Evolutionary conservation across 1,140 invertebrate species (phyloP).

Genomic region (Cherax destructor): DNA sequence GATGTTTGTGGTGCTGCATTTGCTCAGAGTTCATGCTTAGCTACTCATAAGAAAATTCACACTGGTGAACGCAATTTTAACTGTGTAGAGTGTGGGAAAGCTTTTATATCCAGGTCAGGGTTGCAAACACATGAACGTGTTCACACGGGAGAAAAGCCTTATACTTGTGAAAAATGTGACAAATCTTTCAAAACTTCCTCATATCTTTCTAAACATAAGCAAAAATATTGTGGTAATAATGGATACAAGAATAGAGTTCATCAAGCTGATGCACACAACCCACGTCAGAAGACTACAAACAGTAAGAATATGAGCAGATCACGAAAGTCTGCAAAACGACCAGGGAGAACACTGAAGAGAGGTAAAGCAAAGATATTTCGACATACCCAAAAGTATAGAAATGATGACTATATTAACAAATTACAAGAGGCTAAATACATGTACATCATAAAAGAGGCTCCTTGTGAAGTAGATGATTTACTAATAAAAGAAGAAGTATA

Average conservation of each 20-base stretch:
- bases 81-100: conserved; percentile 81
- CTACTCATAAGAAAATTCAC: conserved; percentile 85
- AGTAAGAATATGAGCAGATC: conserved; percentile 18
- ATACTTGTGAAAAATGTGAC: conserved; percentile 67
- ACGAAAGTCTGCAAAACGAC: conserved; percentile 19
- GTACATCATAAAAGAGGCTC: not conserved
- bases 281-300: not conserved
- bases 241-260: conserved; percentile 20
- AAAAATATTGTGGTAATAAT: conserved; percentile 60
- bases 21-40: conserved; percentile 63
- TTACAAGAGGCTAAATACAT: not conserved
- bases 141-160: conserved; percentile 74
- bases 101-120: conserved; percentile 78
- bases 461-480: not conserved
- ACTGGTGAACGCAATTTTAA: conserved; percentile 82
- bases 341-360: conserved; percentile 20
- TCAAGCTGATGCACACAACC: conserved; percentile 8
- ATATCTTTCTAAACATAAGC: conserved; percentile 61
- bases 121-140: conserved; percentile 67
- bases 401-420: not conserved
- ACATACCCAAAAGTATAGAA: not conserved
- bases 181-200: conserved; percentile 71
- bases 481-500: not conserved
- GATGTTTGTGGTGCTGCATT: conserved; percentile 77
- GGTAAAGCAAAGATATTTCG: not conserved